Conservation (phyloP, 2,888 invertebrate genomes). For the Stenurella melanura region DNA sequence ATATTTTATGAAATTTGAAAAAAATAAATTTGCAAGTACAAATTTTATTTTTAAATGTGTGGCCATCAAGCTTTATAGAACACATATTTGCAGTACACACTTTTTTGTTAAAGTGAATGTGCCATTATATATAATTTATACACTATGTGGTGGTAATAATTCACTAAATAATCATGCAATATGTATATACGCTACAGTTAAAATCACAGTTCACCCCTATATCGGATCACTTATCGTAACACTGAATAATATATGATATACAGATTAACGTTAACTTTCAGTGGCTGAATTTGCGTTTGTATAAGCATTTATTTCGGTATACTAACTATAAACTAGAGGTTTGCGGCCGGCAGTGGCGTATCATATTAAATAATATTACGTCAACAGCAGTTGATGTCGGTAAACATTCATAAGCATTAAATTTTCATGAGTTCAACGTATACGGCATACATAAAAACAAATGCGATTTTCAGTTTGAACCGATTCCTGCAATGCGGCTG, state of each 20-base stretch:
- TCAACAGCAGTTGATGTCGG: conserved; percentile 45
- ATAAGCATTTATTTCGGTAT: conserved; percentile 12
- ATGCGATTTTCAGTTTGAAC: conserved; percentile 48
- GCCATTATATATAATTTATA: not conserved
- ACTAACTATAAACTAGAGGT: conserved; percentile 14
- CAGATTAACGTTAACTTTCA: conserved; percentile 29
- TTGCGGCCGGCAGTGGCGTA: conserved; percentile 25
- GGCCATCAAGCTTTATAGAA: no score
- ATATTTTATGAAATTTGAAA: no score
- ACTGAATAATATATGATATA: conserved; percentile 23
- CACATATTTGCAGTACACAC: not conserved
- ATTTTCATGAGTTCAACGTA: conserved; percentile 54
- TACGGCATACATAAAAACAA: conserved; percentile 49
- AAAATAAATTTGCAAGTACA: no score
- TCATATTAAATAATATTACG: conserved; percentile 51
- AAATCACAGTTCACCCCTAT: not conserved
- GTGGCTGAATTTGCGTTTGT: conserved; percentile 15
- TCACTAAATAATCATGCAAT: conserved; percentile 8
- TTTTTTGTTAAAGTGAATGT: not conserved
- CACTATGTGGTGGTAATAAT: not conserved
- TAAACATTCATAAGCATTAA: conserved; percentile 54
- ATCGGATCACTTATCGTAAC: conserved; percentile 4
- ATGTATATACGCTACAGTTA: not conserved
- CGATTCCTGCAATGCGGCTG: conserved; percentile 54
- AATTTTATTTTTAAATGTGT: no score